These are phyloP conservation scores for Orcinus orca DNA, from an alignment of 2,113 vertebrate genomes.

Conservation along the genomic window DNA sequence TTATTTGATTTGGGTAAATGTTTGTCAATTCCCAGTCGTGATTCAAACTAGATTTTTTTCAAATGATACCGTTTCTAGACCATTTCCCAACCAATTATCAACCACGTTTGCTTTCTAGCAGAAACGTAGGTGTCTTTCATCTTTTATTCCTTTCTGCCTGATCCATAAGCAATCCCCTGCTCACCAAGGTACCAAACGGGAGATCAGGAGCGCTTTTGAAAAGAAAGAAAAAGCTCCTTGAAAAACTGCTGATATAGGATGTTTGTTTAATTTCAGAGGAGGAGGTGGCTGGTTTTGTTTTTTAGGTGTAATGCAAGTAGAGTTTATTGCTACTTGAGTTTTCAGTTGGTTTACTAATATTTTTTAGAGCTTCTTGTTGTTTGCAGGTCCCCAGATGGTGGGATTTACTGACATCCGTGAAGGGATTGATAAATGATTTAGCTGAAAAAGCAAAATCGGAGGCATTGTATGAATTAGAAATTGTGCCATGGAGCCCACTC, in stretches of 20 bases:
- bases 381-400: slow-evolving; percentile 80
- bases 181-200: background rate
- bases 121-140: background rate
- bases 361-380: slow-evolving; percentile 82
- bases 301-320: slow-evolving; percentile 56
- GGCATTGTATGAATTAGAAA: slow-evolving; percentile 78
- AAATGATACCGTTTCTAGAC: background rate
- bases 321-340: slow-evolving; percentile 80
- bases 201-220: background rate
- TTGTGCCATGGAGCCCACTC: slow-evolving; percentile 66
- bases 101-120: background rate
- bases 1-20: slow-evolving; percentile 39
- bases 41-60: slow-evolving; percentile 46
- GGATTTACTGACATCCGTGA: slow-evolving; percentile 80
- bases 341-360: slow-evolving; percentile 85
- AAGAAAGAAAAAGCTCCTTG: slow-evolving; percentile 40
- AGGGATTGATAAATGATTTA: slow-evolving; percentile 80
- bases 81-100: background rate
- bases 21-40: slow-evolving; percentile 17
- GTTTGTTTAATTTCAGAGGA: slow-evolving; percentile 18
- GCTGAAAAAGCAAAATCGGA: slow-evolving; percentile 77
- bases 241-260: slow-evolving; percentile 16
- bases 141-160: background rate
- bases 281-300: slow-evolving; percentile 36
- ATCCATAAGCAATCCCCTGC: background rate